Conservation (phyloP, 2,888 invertebrate genomes). For the Watsonalla binaria region DNA sequence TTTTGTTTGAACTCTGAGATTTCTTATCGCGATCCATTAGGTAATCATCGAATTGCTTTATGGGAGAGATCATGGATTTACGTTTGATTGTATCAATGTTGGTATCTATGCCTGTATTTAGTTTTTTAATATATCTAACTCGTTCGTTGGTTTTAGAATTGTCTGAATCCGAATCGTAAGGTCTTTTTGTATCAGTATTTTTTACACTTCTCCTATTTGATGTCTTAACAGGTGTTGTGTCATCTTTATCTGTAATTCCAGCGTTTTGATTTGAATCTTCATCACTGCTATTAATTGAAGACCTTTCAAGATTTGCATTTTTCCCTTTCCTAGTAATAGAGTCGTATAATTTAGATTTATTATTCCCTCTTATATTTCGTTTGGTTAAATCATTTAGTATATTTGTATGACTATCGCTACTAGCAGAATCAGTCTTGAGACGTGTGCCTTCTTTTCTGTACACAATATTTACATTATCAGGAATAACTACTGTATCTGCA, state of each 20-base stretch:
- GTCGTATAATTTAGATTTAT: not conserved
- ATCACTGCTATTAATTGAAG: not conserved
- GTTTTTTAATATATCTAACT: not conserved
- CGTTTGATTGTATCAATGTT: not conserved
- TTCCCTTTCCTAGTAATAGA: not conserved
- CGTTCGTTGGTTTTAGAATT: not conserved
- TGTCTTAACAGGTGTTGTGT: not conserved
- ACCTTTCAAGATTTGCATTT: not conserved
- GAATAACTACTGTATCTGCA: not conserved
- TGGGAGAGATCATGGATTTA: constrained; percentile 45
- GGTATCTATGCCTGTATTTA: constrained; percentile 4
- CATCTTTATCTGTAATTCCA: not conserved
- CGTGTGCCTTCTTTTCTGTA: no score
- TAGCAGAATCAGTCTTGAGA: not conserved
- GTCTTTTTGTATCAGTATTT: constrained; percentile 6
- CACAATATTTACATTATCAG: no score
- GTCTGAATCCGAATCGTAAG: not conserved
- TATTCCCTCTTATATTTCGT: not conserved
- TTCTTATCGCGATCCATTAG: constrained; percentile 12
- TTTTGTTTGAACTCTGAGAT: not conserved
- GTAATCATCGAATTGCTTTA: constrained; percentile 33
- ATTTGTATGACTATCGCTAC: not conserved
- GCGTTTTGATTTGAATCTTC: not conserved
- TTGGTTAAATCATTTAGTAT: not conserved
- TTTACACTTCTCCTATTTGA: not conserved